Evolutionary conservation across 2,113 vertebrate species (phyloP), one percentile per base, ranked within the genome.

Genomic region (Stictonetta naevosa): DNA sequence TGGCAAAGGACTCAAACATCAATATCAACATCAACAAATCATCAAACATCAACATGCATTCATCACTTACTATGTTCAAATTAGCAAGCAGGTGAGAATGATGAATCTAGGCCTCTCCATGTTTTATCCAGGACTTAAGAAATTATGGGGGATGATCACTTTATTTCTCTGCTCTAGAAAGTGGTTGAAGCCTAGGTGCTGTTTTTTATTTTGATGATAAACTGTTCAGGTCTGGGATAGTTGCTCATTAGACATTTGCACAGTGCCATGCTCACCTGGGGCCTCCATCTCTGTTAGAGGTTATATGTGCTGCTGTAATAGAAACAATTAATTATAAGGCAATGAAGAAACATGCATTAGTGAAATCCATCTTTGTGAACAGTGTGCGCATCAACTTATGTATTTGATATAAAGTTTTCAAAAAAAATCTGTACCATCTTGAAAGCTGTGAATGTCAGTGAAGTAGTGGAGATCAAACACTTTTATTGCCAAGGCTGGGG

Each of bases 331-430:
- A 36, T 29, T 83, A n/a, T 7, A 87, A 75, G 3, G 1, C 11
- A 58, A 28, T 0, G 1, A 10, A 11, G 52, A 90, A 72, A 40
- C 8, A 23, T 7, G 4, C 2, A 3, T 23, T 36, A 26, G 1
- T 50, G 63, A 73, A 64, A 52, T 21, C 33, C 4, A 3, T 28
- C 21, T 73, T 64, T 86, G 7, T 88, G 44, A 67, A 76, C 20
- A 62, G 3, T 8, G 3, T 29, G 14, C 5, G 58, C 11, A 26
- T 5, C 10, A 16, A 38, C 8, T 69, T 74, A 26, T 2, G 10
- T 10, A 22, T 42, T n/a, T 5, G n/a, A 2, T 34, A 64, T 26
- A 42, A 66, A 60, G 7, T 11, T 26, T 80, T 86, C 13, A 46
- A 76, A 68, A 22, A 2, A 38, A 2, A 33, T 64, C 6, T 34